Evolutionary conservation across 2,888 invertebrate species (phyloP), one percentile per base, ranked within the genome.

Genomic region (Tetrapedia diversipes): DNA sequence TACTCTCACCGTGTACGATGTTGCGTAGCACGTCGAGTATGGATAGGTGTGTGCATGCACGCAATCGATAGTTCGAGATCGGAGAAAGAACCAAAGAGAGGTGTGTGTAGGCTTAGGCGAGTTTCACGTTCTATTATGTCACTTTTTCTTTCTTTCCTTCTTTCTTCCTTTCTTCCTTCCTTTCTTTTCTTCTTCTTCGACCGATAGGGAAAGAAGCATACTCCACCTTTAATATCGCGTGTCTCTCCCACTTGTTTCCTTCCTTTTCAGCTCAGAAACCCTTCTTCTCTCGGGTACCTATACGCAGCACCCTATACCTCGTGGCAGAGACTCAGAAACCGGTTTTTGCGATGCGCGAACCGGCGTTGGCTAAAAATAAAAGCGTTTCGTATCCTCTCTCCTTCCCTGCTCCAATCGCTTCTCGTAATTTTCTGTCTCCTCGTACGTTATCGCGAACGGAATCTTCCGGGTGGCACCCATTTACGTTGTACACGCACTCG

Each of bases 311-410:
- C 60, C 77, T 72, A 54, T 45, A 51, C 83, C 72, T 75, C 75
- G 72, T 72, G 76, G 75, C 69, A 41, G 54, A 76, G 57, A 51
- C 82, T 76, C 51, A 61, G 76, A 63, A 85, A 89, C 90, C 85
- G 90, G 90, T 88, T 90, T 89, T 88, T 87, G 88, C 86, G 78
- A 83, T 79, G 88, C 83, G 87, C 85, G 82, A 79, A 81, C 66
- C 77, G 77, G 64, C 69, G 65, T 57, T 81, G 86, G 79, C 84
- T 84, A 84, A 84, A 84, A 84, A 84, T 84, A 84, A 83, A 81
- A 80, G 72, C 67, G 73, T 70, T 70, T 79, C 71, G 79, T 47
- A 72, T 81, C 57, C 65, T 61, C 59, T 69, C 37, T 65, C 54
- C 61, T 49, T 45, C 51, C 64, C 14, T 61, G 43, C 63, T 78